Conservation (phyloP, 2,797 vertebrate species). For the Hypotaenidia okinawae region DNA sequence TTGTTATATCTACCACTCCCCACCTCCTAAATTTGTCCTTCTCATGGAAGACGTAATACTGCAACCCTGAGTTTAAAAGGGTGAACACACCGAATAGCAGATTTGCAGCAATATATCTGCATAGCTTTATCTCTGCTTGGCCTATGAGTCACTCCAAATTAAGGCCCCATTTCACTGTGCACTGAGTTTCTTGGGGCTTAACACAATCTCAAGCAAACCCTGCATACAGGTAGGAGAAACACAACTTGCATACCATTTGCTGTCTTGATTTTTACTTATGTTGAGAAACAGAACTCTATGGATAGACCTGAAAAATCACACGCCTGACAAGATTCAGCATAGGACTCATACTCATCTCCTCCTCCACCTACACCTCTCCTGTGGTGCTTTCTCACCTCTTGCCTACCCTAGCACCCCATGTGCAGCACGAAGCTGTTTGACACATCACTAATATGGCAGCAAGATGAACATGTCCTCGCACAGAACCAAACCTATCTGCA, state of each 20-base stretch:
- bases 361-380: not conserved
- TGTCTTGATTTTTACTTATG: not conserved
- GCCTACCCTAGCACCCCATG: not conserved
- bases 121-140: not conserved
- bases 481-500: not conserved
- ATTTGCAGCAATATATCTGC: not conserved
- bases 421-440: accelerated
- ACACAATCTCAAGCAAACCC: not conserved
- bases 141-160: not conserved
- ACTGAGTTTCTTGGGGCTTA: not conserved
- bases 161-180: not conserved
- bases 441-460: not conserved
- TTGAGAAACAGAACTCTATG: not conserved
- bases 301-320: not conserved
- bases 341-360: not conserved
- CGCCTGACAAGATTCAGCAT: not conserved
- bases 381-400: not conserved
- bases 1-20: constrained; percentile 27
- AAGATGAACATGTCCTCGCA: not conserved
- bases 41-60: not conserved
- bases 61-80: not conserved
- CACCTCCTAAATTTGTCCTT: not conserved
- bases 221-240: not conserved
- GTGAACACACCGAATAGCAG: not conserved
- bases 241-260: not conserved